These are phyloP conservation scores for Cryptophagus acutangulus DNA, from an alignment of 2,888 invertebrate species.

Conservation along the genomic window DNA sequence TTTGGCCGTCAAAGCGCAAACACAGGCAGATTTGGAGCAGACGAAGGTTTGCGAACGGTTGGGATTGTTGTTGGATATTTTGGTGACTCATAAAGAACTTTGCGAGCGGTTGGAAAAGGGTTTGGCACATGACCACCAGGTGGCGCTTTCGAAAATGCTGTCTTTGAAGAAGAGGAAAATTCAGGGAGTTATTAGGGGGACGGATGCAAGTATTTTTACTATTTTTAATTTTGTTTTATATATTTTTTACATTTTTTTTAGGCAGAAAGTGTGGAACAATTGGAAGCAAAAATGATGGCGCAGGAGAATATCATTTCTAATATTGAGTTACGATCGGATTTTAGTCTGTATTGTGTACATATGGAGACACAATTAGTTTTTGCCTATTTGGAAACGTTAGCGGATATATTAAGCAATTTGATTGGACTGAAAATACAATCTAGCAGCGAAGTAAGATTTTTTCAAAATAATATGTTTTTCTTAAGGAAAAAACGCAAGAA, in stretches of 20 bases:
- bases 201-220: constrained; percentile 49
- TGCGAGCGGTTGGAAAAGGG: constrained; percentile 60
- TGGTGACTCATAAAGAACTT: constrained; percentile 54
- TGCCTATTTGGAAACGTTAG: constrained; percentile 56
- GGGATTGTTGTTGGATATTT: constrained; percentile 52
- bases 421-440: constrained; percentile 53
- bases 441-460: constrained; percentile 53
- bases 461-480: too few species aligned
- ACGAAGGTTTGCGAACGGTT: constrained; percentile 54
- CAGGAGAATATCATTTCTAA: constrained; percentile 60
- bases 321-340: constrained; percentile 57
- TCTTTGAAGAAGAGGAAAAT: constrained; percentile 58
- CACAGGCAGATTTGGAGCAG: constrained; percentile 53
- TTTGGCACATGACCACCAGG: constrained; percentile 58
- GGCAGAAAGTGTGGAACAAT: constrained; percentile 57
- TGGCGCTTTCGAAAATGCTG: constrained; percentile 57
- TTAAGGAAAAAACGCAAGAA: too few species aligned
- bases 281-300: constrained; percentile 58
- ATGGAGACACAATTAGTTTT: constrained; percentile 60
- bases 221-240: constrained; percentile 7
- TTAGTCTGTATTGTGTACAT: constrained; percentile 58
- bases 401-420: constrained; percentile 55
- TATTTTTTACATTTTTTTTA: constrained; percentile 32
- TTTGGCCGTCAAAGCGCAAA: constrained; percentile 50
- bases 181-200: constrained; percentile 58